Evolutionary conservation across 2,888 invertebrate genomes (phyloP).

Genomic region (Scrobipalpa costella): DNA sequence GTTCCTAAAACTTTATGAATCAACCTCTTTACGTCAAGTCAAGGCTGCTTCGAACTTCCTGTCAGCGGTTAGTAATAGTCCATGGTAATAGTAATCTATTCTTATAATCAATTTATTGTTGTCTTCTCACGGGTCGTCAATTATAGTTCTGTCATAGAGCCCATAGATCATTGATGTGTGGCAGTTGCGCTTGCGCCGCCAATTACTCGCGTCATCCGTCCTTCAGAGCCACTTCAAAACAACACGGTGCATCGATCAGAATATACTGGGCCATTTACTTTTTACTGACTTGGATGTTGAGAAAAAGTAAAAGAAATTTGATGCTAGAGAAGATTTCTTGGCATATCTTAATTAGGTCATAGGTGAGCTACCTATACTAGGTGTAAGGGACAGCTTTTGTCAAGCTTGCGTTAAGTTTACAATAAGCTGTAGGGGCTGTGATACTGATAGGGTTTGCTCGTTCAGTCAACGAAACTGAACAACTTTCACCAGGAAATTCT

Average conservation of each 20-base stretch:
- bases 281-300: no score
- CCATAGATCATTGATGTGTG: conserved; percentile 49
- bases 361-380: no score
- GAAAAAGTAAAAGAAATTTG: no score
- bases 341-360: no score
- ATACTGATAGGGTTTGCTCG: no score
- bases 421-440: no score
- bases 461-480: no score
- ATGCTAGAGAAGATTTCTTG: no score
- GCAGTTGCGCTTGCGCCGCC: conserved; percentile 39
- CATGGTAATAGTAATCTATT: conserved; percentile 13
- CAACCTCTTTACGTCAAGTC: background rate
- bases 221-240: conserved; percentile 1
- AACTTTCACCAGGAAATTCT: no score
- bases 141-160: conserved; percentile 44
- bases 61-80: conserved; percentile 3
- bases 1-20: conserved; percentile 6
- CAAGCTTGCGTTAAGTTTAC: no score
- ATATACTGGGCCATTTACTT: background rate
- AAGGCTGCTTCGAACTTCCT: conserved; percentile 12
- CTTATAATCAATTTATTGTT: conserved; percentile 21
- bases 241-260: background rate
- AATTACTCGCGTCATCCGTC: conserved; percentile 49
- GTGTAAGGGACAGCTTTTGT: no score
- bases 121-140: conserved; percentile 28